Evolutionary conservation across 1,140 invertebrate genomes (phyloP).

Genomic region (Microplitis mediator): DNA sequence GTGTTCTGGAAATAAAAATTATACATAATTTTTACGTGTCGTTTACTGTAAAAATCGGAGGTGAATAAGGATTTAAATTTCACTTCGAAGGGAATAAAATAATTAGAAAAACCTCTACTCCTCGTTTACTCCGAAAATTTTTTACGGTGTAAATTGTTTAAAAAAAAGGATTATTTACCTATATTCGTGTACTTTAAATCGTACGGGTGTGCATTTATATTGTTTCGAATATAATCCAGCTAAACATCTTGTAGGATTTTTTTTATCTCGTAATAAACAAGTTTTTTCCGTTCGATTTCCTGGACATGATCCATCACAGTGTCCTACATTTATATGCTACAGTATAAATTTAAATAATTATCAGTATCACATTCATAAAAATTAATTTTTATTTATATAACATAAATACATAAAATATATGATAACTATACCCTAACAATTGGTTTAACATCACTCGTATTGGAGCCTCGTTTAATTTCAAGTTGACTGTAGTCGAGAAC

Average conservation of each 20-base stretch:
- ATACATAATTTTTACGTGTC: background rate
- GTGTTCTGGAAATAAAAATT: constrained; percentile 42
- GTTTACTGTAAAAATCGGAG: background rate
- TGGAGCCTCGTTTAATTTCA: constrained; percentile 47
- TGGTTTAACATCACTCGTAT: constrained; percentile 50
- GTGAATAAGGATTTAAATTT: no score
- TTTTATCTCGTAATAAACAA: constrained; percentile 56
- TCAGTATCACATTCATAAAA: background rate
- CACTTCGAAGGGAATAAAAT: no score
- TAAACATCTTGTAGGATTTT: constrained; percentile 54
- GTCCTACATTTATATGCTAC: constrained; percentile 62
- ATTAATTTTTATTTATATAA: background rate
- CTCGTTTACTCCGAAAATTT: no score
- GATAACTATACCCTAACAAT: constrained; percentile 42
- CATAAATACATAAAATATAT: background rate
- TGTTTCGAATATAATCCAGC: constrained; percentile 54
- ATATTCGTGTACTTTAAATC: constrained; percentile 60
- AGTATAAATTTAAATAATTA: background rate
- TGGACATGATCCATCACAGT: constrained; percentile 59
- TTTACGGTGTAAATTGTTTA: background rate
- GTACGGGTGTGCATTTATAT: constrained; percentile 54
- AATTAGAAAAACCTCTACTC: no score
- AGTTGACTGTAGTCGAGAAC: constrained; percentile 56
- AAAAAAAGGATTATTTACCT: constrained; percentile 42
- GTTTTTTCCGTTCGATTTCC: constrained; percentile 50